A percentile compares a stretch with the other conserved stretches of the same genome.
phyloP scores from a whole-genome alignment of 2,113 vertebrate species.

The Ariopsis seemanni region DNA sequence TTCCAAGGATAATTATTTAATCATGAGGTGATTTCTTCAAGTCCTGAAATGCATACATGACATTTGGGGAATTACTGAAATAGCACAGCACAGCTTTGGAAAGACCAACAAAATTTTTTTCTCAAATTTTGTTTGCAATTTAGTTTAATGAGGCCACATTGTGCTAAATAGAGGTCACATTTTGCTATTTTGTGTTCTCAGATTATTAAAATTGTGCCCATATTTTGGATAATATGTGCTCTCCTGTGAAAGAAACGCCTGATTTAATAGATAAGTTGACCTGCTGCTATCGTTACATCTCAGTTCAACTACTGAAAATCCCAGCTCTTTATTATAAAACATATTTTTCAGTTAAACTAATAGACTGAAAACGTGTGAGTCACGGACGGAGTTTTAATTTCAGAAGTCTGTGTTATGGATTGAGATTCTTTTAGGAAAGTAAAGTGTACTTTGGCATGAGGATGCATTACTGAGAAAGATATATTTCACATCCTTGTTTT shows the following conservation, averaged over 20 bases:
- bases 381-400: not conserved
- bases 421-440: not conserved
- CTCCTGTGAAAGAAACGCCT: not conserved
- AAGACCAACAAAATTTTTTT: not conserved
- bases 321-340: not conserved
- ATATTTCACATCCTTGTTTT: not conserved
- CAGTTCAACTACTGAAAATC: not conserved
- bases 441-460: not conserved
- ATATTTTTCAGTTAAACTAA: not conserved
- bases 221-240: conserved; percentile 3
- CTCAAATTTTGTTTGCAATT: not conserved
- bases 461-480: not conserved
- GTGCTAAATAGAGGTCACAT: not conserved
- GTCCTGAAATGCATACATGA: not conserved
- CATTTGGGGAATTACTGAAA: not conserved
- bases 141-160: not conserved
- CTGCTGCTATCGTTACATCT: not conserved
- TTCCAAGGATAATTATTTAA: conserved; percentile 17
- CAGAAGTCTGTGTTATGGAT: not conserved
- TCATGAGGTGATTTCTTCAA: not conserved
- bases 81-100: not conserved
- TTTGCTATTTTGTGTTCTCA: not conserved
- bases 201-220: not conserved
- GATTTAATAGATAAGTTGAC: not conserved
- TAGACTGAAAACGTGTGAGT: not conserved